Evolutionary conservation across 2,113 vertebrate species (phyloP).

Genomic region (Daphoenositta chrysoptera): DNA sequence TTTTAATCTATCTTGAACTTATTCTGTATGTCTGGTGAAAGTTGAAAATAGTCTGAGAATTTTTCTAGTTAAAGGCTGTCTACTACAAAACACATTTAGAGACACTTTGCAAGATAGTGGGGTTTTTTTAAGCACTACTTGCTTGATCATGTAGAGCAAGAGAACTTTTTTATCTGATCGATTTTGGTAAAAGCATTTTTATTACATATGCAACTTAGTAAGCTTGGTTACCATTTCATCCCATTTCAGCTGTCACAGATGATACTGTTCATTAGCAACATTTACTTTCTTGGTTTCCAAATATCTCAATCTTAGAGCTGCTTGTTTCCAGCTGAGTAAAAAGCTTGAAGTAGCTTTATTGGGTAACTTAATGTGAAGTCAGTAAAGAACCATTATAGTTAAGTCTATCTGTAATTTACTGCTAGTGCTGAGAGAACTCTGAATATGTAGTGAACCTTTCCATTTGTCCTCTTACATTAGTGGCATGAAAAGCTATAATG

Average conservation of each 20-base stretch:
- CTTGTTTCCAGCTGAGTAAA: background rate
- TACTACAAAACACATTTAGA: background rate
- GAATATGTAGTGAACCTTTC: background rate
- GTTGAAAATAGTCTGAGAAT: background rate
- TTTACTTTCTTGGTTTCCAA: background rate
- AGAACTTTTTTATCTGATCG: background rate
- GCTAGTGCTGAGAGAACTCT: background rate
- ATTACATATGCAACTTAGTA: background rate
- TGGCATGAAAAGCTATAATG: background rate
- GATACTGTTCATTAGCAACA: background rate
- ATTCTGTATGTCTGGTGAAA: background rate
- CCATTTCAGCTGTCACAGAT: background rate
- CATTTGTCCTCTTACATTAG: background rate
- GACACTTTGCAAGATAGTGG: background rate
- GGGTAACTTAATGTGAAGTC: background rate
- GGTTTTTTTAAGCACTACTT: background rate
- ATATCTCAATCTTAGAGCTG: rapidly evolving
- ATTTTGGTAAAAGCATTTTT: background rate
- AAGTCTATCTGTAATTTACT: background rate
- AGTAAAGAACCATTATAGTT: background rate
- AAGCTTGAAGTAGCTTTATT: background rate
- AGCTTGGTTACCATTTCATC: background rate
- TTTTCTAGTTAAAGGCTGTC: background rate
- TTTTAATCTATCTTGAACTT: background rate
- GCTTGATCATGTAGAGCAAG: background rate